phyloP scores from a whole-genome alignment of 1,140 invertebrate genomes.

The Ceratoteleas bidentatus region DNA sequence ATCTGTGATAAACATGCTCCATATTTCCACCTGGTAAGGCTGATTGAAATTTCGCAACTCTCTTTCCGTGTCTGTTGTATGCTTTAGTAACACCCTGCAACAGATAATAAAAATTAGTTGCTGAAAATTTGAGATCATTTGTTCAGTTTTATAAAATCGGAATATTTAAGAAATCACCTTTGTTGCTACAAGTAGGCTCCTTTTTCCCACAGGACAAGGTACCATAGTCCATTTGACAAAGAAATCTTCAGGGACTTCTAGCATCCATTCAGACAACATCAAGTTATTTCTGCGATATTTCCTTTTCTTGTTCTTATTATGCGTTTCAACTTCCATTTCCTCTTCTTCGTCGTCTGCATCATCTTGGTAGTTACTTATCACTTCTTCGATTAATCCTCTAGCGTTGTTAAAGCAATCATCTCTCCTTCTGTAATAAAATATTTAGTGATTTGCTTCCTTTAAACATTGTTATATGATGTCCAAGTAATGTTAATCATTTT shows the following conservation, averaged over 20 bases:
- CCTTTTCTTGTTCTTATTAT: conserved; percentile 43
- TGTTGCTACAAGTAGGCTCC: conserved; percentile 89
- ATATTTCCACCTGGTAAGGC: conserved; percentile 88
- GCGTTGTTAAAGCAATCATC: conserved; percentile 69
- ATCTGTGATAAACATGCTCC: conserved; percentile 72
- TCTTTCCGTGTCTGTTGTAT: conserved; percentile 86
- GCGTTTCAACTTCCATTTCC: conserved; percentile 70
- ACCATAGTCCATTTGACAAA: conserved; percentile 90
- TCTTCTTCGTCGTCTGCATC: conserved; percentile 71
- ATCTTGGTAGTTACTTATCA: conserved; percentile 69
- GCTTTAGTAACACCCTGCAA: conserved; percentile 87
- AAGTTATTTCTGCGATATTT: conserved; percentile 78
- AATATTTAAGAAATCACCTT: conserved; percentile 78
- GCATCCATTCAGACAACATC: conserved; percentile 96
- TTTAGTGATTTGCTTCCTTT: too few relatives aligned
- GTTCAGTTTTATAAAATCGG: too few relatives aligned
- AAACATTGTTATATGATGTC: too few relatives aligned
- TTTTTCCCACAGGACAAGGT: conserved; percentile 90
- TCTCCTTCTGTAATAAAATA: conserved; percentile 69
- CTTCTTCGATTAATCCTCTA: conserved; percentile 71
- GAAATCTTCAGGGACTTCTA: conserved; percentile 91
- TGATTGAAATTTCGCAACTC: conserved; percentile 84
- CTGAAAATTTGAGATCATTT: too few relatives aligned
- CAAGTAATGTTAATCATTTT: not conserved
- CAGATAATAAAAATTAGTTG: conserved; percentile 21